These are phyloP conservation scores for Hydroisotoma schaefferi DNA, from an alignment of 2,888 invertebrate species.

Conservation along the genomic window DNA sequence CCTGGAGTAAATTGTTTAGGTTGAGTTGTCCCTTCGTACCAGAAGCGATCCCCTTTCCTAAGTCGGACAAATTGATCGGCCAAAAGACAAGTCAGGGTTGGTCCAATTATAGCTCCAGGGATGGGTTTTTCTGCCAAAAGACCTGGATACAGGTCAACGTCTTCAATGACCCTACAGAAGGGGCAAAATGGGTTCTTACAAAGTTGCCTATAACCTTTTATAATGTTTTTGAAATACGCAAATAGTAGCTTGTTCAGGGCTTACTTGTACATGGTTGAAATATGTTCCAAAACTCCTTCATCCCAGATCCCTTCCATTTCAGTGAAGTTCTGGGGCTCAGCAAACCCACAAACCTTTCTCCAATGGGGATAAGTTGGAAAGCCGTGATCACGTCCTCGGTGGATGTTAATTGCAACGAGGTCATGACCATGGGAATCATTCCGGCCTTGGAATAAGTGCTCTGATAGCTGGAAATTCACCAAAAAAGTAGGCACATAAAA, in stretches of 20 bases:
- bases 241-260: no score
- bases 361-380: constrained; percentile 73
- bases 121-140: constrained; percentile 74
- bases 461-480: constrained; percentile 66
- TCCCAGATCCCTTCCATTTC: constrained; percentile 66
- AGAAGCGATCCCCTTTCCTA: constrained; percentile 78
- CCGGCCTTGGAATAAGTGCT: constrained; percentile 64
- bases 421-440: constrained; percentile 66
- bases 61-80: constrained; percentile 78
- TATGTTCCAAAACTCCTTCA: constrained; percentile 52
- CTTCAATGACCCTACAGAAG: constrained; percentile 64
- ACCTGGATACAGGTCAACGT: constrained; percentile 85
- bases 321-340: constrained; percentile 61
- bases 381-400: constrained; percentile 84
- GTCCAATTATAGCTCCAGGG: constrained; percentile 71
- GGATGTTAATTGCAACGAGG: constrained; percentile 81
- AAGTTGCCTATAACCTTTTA: no score
- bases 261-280: constrained; percentile 39
- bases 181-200: no score
- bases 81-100: constrained; percentile 78
- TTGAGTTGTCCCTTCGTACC: constrained; percentile 73
- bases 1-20: constrained; percentile 66
- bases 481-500: no score
- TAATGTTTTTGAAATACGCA: neutral
- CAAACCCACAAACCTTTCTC: constrained; percentile 71